Evolutionary conservation across 2,113 vertebrate genomes (phyloP), one percentile per base, ranked within the genome.

Genomic region (Petrocephalus zakoni): DNA sequence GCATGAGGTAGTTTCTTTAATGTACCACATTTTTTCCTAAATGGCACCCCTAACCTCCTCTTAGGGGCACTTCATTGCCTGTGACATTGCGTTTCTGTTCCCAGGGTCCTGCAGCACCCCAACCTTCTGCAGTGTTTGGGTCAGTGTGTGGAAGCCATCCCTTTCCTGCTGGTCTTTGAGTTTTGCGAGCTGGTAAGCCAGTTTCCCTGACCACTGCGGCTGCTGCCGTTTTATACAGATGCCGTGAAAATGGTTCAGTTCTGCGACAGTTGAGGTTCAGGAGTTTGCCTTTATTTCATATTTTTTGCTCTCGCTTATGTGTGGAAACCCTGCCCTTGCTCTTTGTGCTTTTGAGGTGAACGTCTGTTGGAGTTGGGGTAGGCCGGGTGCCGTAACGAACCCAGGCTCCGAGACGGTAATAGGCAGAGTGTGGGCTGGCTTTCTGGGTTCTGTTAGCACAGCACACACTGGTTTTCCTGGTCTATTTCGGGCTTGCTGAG

Each of bases 121-220:
- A 99, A 99, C 89, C 94, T 99, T 90, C 96, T 99, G 89, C 97
- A 97, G 87, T 99, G 98, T 90, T 92, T 97, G 42, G 98, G 98
- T 15, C 98, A 98, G 17, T 99, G 97, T 91, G 96, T 98, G 5
- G 98, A 99, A 93, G 97, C 97, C 8, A 96, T 99, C 90, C 98
- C 98, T 87, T 99, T 97, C 88, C 96, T 99, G 84, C 94, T 99
- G 88, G 96, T 99, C 85, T 99, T 99, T 92, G 98, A 99, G 90
- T 97, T 98, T 94, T 98, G 97, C 93, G 97, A 99, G 92, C 95
- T 99, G 97, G 98, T 99, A 93, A 98, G 98, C 92, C 64, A 51
- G 25, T 47, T 52, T 22, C n/a, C 22, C 21, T 13, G 19, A 21
- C 4, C 17, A 4, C 37, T 19, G 42, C 4, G 5, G 19, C 7